Conservation (phyloP, 2,113 vertebrate genomes). For the Toxostoma redivivum region DNA sequence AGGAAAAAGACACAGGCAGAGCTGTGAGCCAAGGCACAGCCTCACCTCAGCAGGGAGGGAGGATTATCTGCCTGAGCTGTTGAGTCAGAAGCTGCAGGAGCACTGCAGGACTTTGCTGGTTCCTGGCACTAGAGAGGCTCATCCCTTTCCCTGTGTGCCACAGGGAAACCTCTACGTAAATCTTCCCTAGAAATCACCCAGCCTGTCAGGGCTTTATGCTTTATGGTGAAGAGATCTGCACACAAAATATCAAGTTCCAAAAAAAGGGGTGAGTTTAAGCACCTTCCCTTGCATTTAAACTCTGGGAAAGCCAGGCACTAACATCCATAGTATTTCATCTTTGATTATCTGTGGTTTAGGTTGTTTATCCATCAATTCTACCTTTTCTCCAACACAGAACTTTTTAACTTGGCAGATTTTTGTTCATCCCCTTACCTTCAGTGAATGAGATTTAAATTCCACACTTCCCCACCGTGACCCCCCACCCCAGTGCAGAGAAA, state of each 20-base stretch:
- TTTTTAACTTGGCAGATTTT: not conserved
- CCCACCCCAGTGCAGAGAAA: not conserved
- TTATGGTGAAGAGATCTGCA: not conserved
- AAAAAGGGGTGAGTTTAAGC: not conserved
- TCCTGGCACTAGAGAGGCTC: not conserved
- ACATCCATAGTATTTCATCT: not conserved
- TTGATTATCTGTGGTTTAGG: not conserved
- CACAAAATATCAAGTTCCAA: not conserved
- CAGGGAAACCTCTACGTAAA: not conserved
- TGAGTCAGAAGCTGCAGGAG: not conserved
- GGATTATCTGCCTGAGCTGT: not conserved
- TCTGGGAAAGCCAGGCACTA: not conserved
- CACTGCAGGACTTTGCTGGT: not conserved
- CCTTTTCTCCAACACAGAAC: not conserved
- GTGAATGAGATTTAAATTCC: not conserved
- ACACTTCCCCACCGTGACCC: not conserved
- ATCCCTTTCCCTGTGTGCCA: rapidly evolving
- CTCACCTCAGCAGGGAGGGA: not conserved
- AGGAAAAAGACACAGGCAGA: not conserved
- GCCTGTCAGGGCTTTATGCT: not conserved
- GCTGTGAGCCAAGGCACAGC: not conserved
- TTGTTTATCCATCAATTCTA: not conserved
- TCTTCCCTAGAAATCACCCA: not conserved
- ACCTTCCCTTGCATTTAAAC: not conserved
- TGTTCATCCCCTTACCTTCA: not conserved